Evolutionary conservation across 2,888 invertebrate genomes (phyloP).

Genomic region (Ochropleura leucogaster): DNA sequence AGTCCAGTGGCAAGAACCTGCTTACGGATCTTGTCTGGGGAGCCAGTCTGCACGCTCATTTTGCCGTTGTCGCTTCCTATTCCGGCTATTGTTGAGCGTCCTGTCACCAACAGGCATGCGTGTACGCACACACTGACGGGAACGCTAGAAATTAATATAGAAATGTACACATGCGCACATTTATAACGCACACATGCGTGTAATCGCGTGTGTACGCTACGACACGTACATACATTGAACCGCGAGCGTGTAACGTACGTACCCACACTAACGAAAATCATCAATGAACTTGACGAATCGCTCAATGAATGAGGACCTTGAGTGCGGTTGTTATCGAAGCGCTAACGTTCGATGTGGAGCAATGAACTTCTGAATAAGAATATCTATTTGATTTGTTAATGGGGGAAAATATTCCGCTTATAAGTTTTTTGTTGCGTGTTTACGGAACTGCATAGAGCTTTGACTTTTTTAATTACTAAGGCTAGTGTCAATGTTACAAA

Average conservation of each 20-base stretch:
- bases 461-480: not conserved
- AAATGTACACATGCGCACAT: conserved; percentile 60
- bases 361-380: conserved; percentile 78
- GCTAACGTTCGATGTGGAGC: conserved; percentile 77
- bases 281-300: conserved; percentile 84
- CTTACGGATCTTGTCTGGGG: conserved; percentile 85
- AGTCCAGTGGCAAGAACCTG: conserved; percentile 80
- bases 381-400: conserved; percentile 53
- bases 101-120: conserved; percentile 82
- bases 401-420: conserved; percentile 41
- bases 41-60: conserved; percentile 82
- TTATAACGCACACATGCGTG: conserved; percentile 63
- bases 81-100: conserved; percentile 90
- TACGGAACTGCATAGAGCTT: conserved; percentile 30
- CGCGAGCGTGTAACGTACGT: conserved; percentile 53
- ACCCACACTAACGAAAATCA: conserved; percentile 72
- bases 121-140: conserved; percentile 72
- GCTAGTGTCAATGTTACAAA: conserved; percentile 3
- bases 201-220: conserved; percentile 37
- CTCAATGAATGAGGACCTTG: conserved; percentile 84
- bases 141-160: conserved; percentile 66
- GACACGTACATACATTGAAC: conserved; percentile 50
- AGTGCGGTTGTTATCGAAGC: conserved; percentile 79
- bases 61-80: conserved; percentile 87
- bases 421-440: conserved; percentile 29